These are phyloP conservation scores for Drosophila nr. perissopoda DNA, from an alignment of 2,888 invertebrate genomes.

Conservation along the genomic window DNA sequence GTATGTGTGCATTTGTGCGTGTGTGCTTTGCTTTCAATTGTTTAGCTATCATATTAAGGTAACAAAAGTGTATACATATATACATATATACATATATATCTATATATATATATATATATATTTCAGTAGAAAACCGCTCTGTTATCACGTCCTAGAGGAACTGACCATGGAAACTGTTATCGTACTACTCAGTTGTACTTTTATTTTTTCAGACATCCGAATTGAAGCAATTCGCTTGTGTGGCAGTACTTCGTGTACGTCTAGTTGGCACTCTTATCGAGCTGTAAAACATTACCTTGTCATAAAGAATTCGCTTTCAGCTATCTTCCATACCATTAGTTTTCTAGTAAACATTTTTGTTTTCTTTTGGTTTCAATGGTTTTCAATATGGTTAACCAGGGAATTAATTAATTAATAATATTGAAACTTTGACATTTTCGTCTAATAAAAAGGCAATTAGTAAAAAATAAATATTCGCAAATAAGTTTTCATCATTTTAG, in stretches of 20 bases:
- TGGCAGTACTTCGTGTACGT: neutral
- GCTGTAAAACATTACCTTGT: slow-evolving; percentile 1
- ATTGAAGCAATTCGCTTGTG: neutral
- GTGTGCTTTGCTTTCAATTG: slow-evolving; percentile 50
- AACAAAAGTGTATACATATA: slow-evolving; percentile 1
- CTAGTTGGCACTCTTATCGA: slow-evolving; percentile 13
- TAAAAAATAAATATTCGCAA: neutral
- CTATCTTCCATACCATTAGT: slow-evolving; percentile 9
- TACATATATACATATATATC: neutral
- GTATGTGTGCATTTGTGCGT: slow-evolving; percentile 4
- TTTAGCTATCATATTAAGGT: slow-evolving; percentile 36
- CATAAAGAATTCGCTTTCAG: neutral
- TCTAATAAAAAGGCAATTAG: neutral
- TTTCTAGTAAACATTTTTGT: neutral
- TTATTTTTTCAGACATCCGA: slow-evolving; percentile 26
- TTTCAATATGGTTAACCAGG: neutral
- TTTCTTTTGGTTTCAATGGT: neutral
- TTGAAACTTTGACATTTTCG: neutral
- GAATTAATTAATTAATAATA: neutral
- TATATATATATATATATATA: neutral
- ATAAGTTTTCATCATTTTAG: neutral
- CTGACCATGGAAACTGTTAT: slow-evolving; percentile 51
- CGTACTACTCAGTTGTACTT: slow-evolving; percentile 1
- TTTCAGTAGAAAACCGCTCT: slow-evolving; percentile 8
- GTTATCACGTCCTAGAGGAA: slow-evolving; percentile 51